Percentiles rank a stretch among this genome's conserved stretches.
phyloP scores from a whole-genome alignment of 2,113 vertebrate species.

The Pseudorectes ferrugineus region DNA sequence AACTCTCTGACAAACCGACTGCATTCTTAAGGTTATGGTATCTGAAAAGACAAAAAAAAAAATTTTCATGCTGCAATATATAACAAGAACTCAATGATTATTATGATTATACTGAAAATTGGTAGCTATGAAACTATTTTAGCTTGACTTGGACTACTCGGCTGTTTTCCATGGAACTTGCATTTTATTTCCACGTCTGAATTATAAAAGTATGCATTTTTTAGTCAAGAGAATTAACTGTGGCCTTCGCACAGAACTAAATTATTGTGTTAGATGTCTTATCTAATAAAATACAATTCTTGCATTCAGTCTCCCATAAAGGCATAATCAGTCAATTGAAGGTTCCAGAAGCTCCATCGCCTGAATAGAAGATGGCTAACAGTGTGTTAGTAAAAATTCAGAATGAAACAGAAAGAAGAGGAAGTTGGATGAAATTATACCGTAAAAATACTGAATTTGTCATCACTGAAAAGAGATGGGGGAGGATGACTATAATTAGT shows the following conservation, averaged over 20 bases:
- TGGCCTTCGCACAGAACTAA: neutral
- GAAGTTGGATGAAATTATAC: slow-evolving; percentile 7
- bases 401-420: neutral
- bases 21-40: slow-evolving; percentile 70
- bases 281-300: neutral
- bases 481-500: slow-evolving; percentile 28
- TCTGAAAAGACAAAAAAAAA: neutral
- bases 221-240: neutral
- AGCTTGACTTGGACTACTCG: neutral
- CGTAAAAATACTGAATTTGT: slow-evolving; percentile 18
- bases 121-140: neutral
- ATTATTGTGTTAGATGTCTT: neutral
- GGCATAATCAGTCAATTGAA: neutral
- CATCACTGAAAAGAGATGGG: neutral
- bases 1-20: slow-evolving; percentile 37
- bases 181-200: neutral
- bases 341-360: neutral
- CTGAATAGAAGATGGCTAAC: neutral
- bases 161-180: neutral
- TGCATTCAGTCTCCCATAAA: neutral
- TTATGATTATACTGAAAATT: neutral
- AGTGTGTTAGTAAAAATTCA: neutral
- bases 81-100: neutral
- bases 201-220: neutral
- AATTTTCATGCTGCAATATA: neutral